Base-by-base conservation (phyloP, 2,888 invertebrate genomes). In the Sesia bembeciformis region DNA sequence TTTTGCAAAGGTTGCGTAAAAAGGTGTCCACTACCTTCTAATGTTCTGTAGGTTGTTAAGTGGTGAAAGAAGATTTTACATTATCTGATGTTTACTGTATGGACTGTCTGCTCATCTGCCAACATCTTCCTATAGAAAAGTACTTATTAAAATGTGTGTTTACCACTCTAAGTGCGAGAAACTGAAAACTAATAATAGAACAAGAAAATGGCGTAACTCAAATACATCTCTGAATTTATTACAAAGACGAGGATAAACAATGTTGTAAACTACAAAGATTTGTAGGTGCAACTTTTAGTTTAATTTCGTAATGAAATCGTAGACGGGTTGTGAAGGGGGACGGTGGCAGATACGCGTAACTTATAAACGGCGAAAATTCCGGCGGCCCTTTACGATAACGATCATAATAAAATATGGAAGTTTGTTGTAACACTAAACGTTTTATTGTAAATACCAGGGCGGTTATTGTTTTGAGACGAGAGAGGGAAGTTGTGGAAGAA, bases 371-470 rank as follows among this genome's bases (percentile, higher is more conserved):
- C 71, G 68, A 71, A 70, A 75, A 73, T 80, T 52, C 75, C 70
- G 64, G 66, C 72, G 69, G 66, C 62, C 68, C 67, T 88, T 87
- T 87, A 88, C 85, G 87, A 88, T 89, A 87, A 88, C 83, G 86
- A 85, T 86, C 84, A 73, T 77, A 84, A 87, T 89, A 88, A 88
- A 89, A 88, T 88, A 88, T 88, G 85, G 83, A 87, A 88, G 76
- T 88, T 88, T 85, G 83, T 82, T 81, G 79, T 80, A 78, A 77
- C 71, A 80, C 81, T 88, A 88, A 88, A 88, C 84, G 87, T 80
- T 89, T 89, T 87, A 89, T 84, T 85, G 79, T 84, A 77, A 84
- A 78, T 76, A 75, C 69, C 67, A 71, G 71, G 73, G 70, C 70
- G 68, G 69, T 72, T 72, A 76, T 74, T 74, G 68, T 74, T 77